These are phyloP conservation scores for Carposina sasakii DNA, from an alignment of 1,140 invertebrate species.

Conservation along the genomic window DNA sequence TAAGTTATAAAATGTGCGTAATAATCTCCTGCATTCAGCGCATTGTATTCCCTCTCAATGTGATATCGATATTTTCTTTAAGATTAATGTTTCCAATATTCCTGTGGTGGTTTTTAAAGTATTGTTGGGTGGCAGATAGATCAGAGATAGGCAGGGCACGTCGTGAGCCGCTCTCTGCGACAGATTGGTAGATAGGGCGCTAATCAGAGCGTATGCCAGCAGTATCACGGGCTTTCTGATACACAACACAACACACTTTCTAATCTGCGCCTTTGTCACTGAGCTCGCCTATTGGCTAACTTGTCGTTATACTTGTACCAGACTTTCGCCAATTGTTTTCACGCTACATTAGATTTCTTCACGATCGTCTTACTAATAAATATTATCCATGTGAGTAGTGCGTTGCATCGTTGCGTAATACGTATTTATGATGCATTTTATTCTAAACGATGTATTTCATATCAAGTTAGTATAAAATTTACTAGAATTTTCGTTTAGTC, in stretches of 20 bases:
- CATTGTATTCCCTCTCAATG: too few relatives aligned
- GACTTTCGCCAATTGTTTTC: conserved; percentile 72
- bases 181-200: conserved; percentile 66
- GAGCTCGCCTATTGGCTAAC: conserved; percentile 60
- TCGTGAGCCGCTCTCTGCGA: conserved; percentile 35
- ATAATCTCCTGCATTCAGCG: conserved; percentile 3
- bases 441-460: too few relatives aligned
- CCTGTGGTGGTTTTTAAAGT: background rate
- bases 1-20: conserved; percentile 15
- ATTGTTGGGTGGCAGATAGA: background rate
- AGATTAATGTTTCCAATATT: too few relatives aligned
- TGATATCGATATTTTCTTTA: too few relatives aligned
- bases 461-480: too few relatives aligned
- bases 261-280: conserved; percentile 70
- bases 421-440: too few relatives aligned
- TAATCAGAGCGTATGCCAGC: conserved; percentile 62
- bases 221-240: conserved; percentile 59
- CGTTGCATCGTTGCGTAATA: conserved; percentile 56
- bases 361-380: conserved; percentile 45
- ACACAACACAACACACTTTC: conserved; percentile 68
- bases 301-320: conserved; percentile 46
- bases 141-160: background rate
- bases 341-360: conserved; percentile 62
- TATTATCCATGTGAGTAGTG: conserved; percentile 29
- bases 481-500: conserved; percentile 35